Evolutionary conservation across 92 coral and sea anemone species (phyloP).

Genomic region (Heliopora coerulea): DNA sequence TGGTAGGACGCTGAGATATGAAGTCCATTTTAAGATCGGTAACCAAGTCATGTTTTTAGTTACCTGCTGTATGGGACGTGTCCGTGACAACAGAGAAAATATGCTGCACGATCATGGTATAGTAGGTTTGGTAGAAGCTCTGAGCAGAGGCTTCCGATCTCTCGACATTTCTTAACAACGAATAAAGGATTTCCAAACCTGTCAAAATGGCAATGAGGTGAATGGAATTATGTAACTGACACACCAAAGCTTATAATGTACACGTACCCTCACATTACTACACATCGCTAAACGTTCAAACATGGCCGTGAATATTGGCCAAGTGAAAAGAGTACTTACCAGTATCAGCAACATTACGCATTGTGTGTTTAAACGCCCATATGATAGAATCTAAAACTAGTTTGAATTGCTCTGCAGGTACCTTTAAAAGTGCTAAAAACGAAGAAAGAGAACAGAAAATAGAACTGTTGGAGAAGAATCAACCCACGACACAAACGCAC

Average conservation of each 20-base stretch:
- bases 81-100: constrained; percentile 94
- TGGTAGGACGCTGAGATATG: no score
- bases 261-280: no score
- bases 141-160: constrained; percentile 76
- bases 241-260: no score
- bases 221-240: no score
- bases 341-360: constrained; percentile 98
- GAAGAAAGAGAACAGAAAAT: not conserved
- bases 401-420: constrained; percentile 93
- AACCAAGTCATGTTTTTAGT: not conserved
- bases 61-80: constrained; percentile 97
- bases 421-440: constrained; percentile 67
- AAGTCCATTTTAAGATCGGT: no score
- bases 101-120: constrained; percentile 85
- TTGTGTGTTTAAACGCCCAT: constrained; percentile 99
- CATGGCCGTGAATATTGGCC: no score
- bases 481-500: no score
- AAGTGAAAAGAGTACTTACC: constrained; percentile 47
- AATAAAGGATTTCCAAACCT: constrained; percentile 88
- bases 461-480: not conserved
- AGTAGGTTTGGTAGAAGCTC: constrained; percentile 93
- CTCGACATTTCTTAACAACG: constrained; percentile 87
- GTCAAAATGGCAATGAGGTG: not conserved
- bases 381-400: constrained; percentile 92
- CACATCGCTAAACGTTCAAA: no score